Conservation (phyloP, 2,888 invertebrate species). For the Orthosia incerta region DNA sequence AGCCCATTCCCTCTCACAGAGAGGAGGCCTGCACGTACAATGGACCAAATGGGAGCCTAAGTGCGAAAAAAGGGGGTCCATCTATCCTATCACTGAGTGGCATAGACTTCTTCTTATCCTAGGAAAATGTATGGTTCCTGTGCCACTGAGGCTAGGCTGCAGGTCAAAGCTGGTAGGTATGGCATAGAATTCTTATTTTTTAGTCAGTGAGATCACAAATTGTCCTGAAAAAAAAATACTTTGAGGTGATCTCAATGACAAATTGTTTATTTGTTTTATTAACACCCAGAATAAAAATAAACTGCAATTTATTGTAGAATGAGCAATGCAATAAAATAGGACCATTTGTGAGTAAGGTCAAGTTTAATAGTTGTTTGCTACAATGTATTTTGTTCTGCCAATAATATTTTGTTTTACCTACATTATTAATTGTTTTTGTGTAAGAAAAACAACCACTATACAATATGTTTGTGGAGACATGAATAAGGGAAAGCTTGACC, state of each 20-base stretch:
- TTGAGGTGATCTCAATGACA: background rate
- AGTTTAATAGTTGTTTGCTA: constrained; percentile 16
- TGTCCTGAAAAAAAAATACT: too few relatives aligned
- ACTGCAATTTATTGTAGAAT: constrained; percentile 29
- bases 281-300: constrained; percentile 14
- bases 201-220: background rate
- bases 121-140: background rate
- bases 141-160: background rate
- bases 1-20: too few relatives aligned
- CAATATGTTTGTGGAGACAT: background rate
- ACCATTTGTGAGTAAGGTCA: constrained; percentile 22
- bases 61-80: too few relatives aligned
- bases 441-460: background rate
- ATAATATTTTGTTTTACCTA: constrained; percentile 6
- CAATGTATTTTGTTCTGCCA: background rate
- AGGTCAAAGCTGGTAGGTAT: too few relatives aligned
- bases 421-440: background rate
- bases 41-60: too few relatives aligned
- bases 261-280: constrained; percentile 17
- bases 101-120: background rate
- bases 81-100: background rate
- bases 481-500: background rate
- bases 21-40: too few relatives aligned
- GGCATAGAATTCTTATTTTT: too few relatives aligned
- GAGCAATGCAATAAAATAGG: constrained; percentile 19